Base-by-base conservation (phyloP, 2,888 invertebrate species). In the Diploptera punctata region DNA sequence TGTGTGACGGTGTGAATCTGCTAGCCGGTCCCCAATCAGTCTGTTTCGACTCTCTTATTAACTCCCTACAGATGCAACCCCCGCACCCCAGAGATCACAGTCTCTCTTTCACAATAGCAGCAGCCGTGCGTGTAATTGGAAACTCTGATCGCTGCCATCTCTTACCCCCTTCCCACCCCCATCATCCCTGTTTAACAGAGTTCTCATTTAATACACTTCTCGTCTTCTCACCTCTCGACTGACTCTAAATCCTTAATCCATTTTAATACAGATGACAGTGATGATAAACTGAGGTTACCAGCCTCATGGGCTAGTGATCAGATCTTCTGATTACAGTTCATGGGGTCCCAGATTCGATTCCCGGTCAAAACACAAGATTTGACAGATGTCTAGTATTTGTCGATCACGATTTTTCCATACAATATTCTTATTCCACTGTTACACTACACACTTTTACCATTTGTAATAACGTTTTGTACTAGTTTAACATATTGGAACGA, bases 81-180 rank as follows among this genome's bases (percentile, higher is more conserved):
- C 43, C 21, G 13, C 61, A 33, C 71, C 70, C 70, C 43, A 13
- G 71, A 54, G 71, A 52, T 33, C 38, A 19, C 10, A n/a, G 18
- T 52, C 44, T 10, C 57, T 54, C 54, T 52, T 62, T 70, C 60
- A 54, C 65, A 67, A 65, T 47, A 62, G 44, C 44, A 43, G 69
- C 75, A 75, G 67, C 74, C 29, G 54, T 73, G 67, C 75, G 75
- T 75, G 74, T 75, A 75, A 75, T 75, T 75, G 75, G 74, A 74
- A 75, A 74, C 68, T 71, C 73, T 68, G 73, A 71, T 73, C 73
- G 72, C 26, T 47, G 57, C 67, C 18, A 57, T 26, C 57, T 26
- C 5, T 21, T 52, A 24, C 52, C 24, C 24, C 24, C 52, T 19
- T 24, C 24, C 10, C 52, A 24, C 52, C 21, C 19, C 24, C 52